Base-by-base conservation (phyloP, 2,113 vertebrate genomes). In the Ancistrus triradiatus region DNA sequence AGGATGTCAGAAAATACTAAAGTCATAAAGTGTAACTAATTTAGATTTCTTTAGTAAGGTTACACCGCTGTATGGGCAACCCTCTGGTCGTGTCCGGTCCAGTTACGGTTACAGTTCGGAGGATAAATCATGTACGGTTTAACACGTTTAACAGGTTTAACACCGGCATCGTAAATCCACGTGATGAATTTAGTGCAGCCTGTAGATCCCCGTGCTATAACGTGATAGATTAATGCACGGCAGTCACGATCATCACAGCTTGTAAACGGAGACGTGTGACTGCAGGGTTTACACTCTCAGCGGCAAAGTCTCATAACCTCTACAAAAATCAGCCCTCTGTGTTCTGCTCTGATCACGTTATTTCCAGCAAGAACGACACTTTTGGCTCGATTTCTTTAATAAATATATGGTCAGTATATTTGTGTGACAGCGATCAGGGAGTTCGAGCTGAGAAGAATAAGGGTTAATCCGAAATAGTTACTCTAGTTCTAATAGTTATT, bases 291-390 rank as follows among this genome's bases (percentile, higher is more conserved):
- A n/a, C 35, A 37, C 9, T 37, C 9, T 37, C 9, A 37, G 35
- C 14, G 35, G 9, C 14, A 37, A 37, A 37, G 9, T 37, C 35
- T 37, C 14, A 37, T 37, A 37, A 37, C 35, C 35, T 37, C 35
- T 13, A 11, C 35, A 49, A 10, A 18, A 63, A n/a, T n/a, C n/a
- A n/a, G n/a, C n/a, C n/a, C n/a, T n/a, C n/a, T n/a, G n/a, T n/a
- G n/a, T n/a, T n/a, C n/a, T n/a, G n/a, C n/a, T n/a, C n/a, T n/a
- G n/a, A n/a, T n/a, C n/a, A n/a, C n/a, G n/a, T n/a, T n/a, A n/a
- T n/a, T n/a, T n/a, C n/a, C 25, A 70, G 58, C 59, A 62, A 43
- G 47, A 74, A 66, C 44, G 56, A 42, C 18, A 56, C 46, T 57
- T n/a, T n/a, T n/a, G n/a, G n/a, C n/a, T n/a, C n/a, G n/a, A n/a